Evolutionary conservation across 2,113 vertebrate genomes (phyloP), one percentile per base, ranked within the genome.

Genomic region (Isichthys henryi): DNA sequence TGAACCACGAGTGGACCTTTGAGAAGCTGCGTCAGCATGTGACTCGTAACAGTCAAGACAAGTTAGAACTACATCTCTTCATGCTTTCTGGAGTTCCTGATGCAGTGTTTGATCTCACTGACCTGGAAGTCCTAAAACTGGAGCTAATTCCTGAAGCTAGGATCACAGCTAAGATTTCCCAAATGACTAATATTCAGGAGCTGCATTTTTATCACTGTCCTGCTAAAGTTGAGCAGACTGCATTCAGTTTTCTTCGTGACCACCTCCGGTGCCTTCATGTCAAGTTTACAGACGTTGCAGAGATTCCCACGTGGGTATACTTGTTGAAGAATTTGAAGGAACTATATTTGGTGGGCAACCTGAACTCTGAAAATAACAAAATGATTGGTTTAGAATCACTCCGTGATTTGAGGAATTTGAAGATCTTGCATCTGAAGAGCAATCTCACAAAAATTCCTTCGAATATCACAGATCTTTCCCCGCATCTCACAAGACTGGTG

Each of bases 281-380:
- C 90, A 99, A 99, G 92, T 99, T 99, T 95, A 99, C 97, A 0
- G 98, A 99, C 5, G 97, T 99, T 8, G 97, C 97, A 0, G 98
- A 99, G 94, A 99, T 99, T 89, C 98, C 98, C 2, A 92, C 96
- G 0, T 99, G 98, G 98, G 97, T 99, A 49, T 99, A 99, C 92
- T 92, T 99, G 94, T 95, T 99, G 90, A 98, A 97, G 94, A 98
- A 96, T 92, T 96, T 99, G 56, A 96, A 96, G 56, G 98, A 99
- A 92, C 93, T 99, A 77, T 97, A 98, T 92, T 93, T 99, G 49
- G 94, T 97, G 87, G 98, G 98, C 90, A 99, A 97, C 90, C 94
- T 99, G 94, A 99, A 97, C 96, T 98, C 98, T 1, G 98, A 99
- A 93, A 98, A 99, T 88, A 99, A 99, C 94, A 99, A 98, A 94